Evolutionary conservation across 2,113 vertebrate genomes (phyloP), one percentile per base, ranked within the genome.

Genomic region (Xiphias gladius): DNA sequence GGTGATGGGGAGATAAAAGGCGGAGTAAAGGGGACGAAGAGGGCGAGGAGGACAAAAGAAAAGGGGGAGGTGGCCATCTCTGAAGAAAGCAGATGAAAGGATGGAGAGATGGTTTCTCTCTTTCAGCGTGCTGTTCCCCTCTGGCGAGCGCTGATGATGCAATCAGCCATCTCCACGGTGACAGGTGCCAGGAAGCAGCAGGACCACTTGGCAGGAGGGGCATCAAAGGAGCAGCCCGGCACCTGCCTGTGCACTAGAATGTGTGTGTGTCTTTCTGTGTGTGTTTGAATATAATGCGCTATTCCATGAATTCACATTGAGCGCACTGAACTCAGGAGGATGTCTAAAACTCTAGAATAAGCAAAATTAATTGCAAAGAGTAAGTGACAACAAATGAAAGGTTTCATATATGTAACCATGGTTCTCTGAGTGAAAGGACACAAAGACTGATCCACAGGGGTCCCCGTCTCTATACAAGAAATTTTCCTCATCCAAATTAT

Each of bases 151-250:
- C 78, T 88, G 94, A 92, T 93, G 94, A 95, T 94, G 93, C 90
- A 93, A 94, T 91, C 93, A 92, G 83, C 79, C 78, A 76, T 95
- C 90, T 93, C 93, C 92, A 91, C 88, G 82, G 94, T 89, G 94
- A 94, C 92, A 92, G 93, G 91, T 92, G 90, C 89, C 89, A 88
- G 88, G 91, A 92, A 93, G 88, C 92, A 91, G 92, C 93, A 76
- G 91, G 92, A 84, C 88, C 76, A 67, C 85, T 91, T 90, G 89
- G 90, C 72, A 87, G 86, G 80, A 85, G 89, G 84, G 82, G 89
- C 87, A 90, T 93, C 88, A 91, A 90, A 93, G 79, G 83, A 88
- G 81, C 86, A 89, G 77, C 84, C 30, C 63, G 22, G 74, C 86
- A 90, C 89, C 91, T 88, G 89, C 50, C 67, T 82, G 84, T 74